Base-by-base conservation (phyloP, 2,888 invertebrate genomes). In the Entomobrya multifasciata region DNA sequence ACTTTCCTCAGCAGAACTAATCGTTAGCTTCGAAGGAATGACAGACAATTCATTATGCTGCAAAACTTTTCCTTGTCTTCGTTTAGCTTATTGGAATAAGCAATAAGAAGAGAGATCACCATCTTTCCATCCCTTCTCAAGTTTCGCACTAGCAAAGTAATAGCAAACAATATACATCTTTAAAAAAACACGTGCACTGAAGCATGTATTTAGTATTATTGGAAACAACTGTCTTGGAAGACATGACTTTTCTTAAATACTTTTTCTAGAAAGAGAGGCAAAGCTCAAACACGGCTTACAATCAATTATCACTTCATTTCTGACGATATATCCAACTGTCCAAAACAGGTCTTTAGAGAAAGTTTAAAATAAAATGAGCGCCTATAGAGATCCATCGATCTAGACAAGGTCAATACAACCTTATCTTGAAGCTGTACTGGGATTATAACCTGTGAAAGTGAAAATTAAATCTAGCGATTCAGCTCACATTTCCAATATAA, bases 31-130 rank as follows among this genome's bases (percentile, higher is more conserved):
- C 57, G 70, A 78, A 41, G 55, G 78, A 84, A 78, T 84, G 84
- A 84, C 77, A 84, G 84, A 84, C 84, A 84, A 84, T 84, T 84
- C 84, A 84, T 84, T 84, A 84, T 57, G 77, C 70, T 67, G 22
- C 62, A 36, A n/a, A 78, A 47, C 55, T 78, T 78, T 78, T 11
- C 20, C 17, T 36, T 27, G 22, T 0, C 41, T 76, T 36, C 20
- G n/a, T 36, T 36, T 27, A 36, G n/a, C 67, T 67, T 30, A 30
- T 11, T 60, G 17, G 13, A 78, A 49, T 47, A 72, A 62, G 49
- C 72, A 72, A 72, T 25, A 30, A 25, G 47, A 62, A 60, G 27
- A 41, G n/a, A 67, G 17, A 60, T 30, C 49, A 74, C 27, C 27
- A 47, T 27, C 10, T 41, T 36, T 67, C 41, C 41, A 30, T 41